Evolutionary conservation across 2,113 vertebrate genomes (phyloP), one percentile per base, ranked within the genome.

Genomic region (Corynorhinus townsendii): DNA sequence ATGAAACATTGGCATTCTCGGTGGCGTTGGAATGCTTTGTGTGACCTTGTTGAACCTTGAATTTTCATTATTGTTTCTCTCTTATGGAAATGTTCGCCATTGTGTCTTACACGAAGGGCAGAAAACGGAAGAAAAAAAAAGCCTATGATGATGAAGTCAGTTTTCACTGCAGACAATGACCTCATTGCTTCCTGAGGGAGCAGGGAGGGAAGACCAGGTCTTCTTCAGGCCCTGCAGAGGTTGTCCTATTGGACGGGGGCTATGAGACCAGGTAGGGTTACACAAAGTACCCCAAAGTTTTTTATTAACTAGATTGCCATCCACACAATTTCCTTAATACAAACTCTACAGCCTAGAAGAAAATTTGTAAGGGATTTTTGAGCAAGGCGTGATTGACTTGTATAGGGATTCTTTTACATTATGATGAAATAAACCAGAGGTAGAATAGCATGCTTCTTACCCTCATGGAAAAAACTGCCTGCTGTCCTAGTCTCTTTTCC

Each of bases 51-150:
- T 45, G 85, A 95, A 83, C 28, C 86, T 96, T 95, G 94, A 72
- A 72, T 97, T 96, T 96, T 96, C 64, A 43, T 95, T 93, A 94
- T 72, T 88, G 47, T 83, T 96, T 84, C 52, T 77, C 87, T 93
- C 69, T 28, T 86, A 72, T 79, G 66, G 86, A 93, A 84, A 93
- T 73, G 75, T 76, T 83, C n/a, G 49, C 40, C 22, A 7, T 91
- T 86, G 56, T 81, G 45, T 77, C 33, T 93, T 91, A 86, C 0
- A 1, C 5, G 43, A 87, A 95, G 38, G 87, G 12, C 59, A 49
- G 6, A 3, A 3, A 91, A 28, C n/a, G 84, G 90, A 79, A 68
- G 45, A 38, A 43, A 47, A 19, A 52, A 54, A 20, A 43, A 68
- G 7, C 73, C 19, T 89, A 56, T 0, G 16, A 71, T 49, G 85